Base-by-base conservation (phyloP, 2,113 vertebrate species). In the Sinosuthora webbiana region DNA sequence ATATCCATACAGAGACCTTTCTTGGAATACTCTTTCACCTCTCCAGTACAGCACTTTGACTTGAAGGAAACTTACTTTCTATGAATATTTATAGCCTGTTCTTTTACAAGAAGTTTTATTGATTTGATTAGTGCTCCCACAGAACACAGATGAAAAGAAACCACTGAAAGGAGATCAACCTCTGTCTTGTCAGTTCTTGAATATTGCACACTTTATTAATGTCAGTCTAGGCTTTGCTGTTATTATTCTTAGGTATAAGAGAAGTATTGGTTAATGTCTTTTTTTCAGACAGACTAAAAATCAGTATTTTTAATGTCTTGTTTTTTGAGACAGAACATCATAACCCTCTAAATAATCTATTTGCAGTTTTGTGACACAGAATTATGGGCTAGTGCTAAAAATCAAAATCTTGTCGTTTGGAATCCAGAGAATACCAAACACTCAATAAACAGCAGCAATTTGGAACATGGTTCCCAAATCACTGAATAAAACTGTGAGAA, bases 131-230 rank as follows among this genome's bases (percentile, higher is more conserved):
- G 78, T 75, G 30, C 53, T 91, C 68, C 71, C 64, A 70, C 82
- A 71, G 75, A 96, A 78, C 52, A 59, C 6, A 70, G 68, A 88
- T 85, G 47, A 87, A 95, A 96, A 91, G 56, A 76, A 94, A 59
- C 9, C 7, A 27, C 25, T 85, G 78, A 91, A 94, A 94, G 39
- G 71, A 81, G 47, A 91, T 96, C 76, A 93, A 57, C 41, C 14
- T 80, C 39, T 95, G 74, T 73, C 90, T 94, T 95, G 76, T 90
- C 92, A 95, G 11, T 86, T 94, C 75, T 88, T 94, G 87, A 93
- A 57, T 91, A 79, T 55, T 85, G 73, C 21, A 74, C 35, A 18
- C 60, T 91, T 83, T 91, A 77, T 83, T 88, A 92, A 80, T 0
- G 57, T 86, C 88, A 94, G 70, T 73, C 73, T 71, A 77, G 41